These are phyloP conservation scores for Drosophila kambysellisi DNA, from an alignment of 2,888 invertebrate genomes.

Conservation along the genomic window DNA sequence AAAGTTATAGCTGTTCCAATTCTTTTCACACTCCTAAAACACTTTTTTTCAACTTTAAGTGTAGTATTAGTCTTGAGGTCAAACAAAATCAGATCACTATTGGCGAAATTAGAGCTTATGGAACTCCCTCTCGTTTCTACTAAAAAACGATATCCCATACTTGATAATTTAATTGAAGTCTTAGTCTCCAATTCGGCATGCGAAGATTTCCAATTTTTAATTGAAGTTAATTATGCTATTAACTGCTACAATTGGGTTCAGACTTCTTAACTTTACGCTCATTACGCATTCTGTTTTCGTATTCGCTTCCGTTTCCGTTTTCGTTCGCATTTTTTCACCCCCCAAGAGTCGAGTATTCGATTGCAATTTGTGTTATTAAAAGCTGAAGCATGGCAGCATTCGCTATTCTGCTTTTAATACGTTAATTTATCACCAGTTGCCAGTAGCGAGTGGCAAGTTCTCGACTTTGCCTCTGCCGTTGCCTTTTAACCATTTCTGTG, in stretches of 20 bases:
- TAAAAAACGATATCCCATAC: constrained; percentile 6
- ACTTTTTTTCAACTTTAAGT: neutral
- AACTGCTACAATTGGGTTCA: constrained; percentile 52
- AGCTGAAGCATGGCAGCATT: constrained; percentile 53
- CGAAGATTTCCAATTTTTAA: constrained; percentile 10
- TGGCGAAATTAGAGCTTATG: too few relatives aligned
- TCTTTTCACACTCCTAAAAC: neutral
- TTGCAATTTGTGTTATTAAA: constrained; percentile 78
- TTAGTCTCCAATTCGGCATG: neutral
- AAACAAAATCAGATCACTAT: neutral
- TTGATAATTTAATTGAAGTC: constrained; percentile 10
- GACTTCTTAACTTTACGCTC: constrained; percentile 32
- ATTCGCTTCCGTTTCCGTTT: constrained; percentile 43
- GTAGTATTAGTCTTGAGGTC: neutral
- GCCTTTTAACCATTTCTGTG: constrained; percentile 19
- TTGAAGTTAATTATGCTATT: constrained; percentile 41
- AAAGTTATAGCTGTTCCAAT: neutral
- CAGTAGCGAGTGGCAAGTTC: constrained; percentile 4
- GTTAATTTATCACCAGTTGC: constrained; percentile 64
- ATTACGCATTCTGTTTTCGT: constrained; percentile 66
- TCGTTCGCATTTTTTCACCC: constrained; percentile 16
- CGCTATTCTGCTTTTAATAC: constrained; percentile 58
- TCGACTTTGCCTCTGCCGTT: constrained; percentile 3
- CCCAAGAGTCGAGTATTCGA: constrained; percentile 56
- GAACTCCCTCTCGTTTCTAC: neutral